Conservation (phyloP, 2,113 vertebrate species). For the Thryonomys swinderianus region DNA sequence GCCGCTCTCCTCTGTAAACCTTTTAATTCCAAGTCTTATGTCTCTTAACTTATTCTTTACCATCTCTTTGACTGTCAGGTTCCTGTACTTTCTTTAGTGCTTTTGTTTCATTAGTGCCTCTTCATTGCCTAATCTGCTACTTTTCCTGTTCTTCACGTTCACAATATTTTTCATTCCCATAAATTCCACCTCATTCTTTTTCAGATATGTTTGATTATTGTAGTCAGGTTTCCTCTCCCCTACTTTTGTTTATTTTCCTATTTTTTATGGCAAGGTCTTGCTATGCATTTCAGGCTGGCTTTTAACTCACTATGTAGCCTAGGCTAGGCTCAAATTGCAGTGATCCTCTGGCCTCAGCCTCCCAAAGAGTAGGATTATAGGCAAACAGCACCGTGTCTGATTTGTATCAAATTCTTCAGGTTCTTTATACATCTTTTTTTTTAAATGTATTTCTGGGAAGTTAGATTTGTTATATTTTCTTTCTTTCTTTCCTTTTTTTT, state of each 20-base stretch:
- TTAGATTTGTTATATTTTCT: background rate
- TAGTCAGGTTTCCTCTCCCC: background rate
- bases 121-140: background rate
- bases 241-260: background rate
- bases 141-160: background rate
- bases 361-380: background rate
- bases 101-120: background rate
- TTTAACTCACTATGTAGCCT: background rate
- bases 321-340: background rate
- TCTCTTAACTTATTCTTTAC: background rate
- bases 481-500: background rate
- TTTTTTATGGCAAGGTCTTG: background rate
- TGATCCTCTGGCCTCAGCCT: background rate
- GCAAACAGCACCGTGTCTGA: background rate
- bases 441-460: background rate
- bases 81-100: background rate
- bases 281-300: background rate
- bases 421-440: background rate
- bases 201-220: background rate
- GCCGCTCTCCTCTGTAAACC: background rate
- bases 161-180: slow-evolving; percentile 8
- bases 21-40: background rate
- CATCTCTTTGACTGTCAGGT: background rate
- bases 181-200: slow-evolving; percentile 41
- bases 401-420: background rate